Evolutionary conservation across 2,797 vertebrate genomes (phyloP).

Genomic region (Sebastiscus albofasciatus): DNA sequence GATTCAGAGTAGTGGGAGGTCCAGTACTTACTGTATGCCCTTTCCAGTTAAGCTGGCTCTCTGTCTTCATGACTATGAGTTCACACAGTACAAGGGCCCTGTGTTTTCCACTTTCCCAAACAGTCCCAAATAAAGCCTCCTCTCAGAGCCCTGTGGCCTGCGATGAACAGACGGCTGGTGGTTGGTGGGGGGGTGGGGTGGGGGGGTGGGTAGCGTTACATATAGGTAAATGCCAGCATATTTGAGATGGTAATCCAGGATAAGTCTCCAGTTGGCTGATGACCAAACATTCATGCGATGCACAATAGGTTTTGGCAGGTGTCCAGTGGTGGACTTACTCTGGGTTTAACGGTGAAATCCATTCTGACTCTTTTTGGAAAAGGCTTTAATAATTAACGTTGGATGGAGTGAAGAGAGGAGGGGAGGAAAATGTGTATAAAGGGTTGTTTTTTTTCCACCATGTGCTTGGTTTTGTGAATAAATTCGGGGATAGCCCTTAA

Average conservation of each 20-base stretch:
- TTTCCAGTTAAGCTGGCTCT: slow-evolving; percentile 33
- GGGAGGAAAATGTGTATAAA: slow-evolving; percentile 13
- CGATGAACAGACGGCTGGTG: slow-evolving; percentile 24
- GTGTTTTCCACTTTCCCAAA: slow-evolving; percentile 51
- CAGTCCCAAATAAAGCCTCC: slow-evolving; percentile 41
- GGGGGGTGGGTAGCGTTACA: slow-evolving; percentile 27
- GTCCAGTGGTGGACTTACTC: slow-evolving; percentile 48
- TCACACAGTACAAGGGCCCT: slow-evolving; percentile 45
- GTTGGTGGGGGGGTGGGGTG: neutral
- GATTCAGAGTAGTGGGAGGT: slow-evolving; percentile 42
- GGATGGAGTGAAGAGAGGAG: slow-evolving; percentile 8
- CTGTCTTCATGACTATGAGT: slow-evolving; percentile 41
- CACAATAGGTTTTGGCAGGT: slow-evolving; percentile 53
- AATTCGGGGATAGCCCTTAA: slow-evolving; percentile 45
- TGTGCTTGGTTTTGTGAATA: slow-evolving; percentile 39
- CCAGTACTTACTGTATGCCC: slow-evolving; percentile 32
- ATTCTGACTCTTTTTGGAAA: slow-evolving; percentile 39
- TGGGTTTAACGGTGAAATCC: slow-evolving; percentile 55
- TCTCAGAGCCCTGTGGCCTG: neutral
- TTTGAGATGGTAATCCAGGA: slow-evolving; percentile 75
- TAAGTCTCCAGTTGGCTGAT: slow-evolving; percentile 69
- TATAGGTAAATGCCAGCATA: slow-evolving; percentile 68
- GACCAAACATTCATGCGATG: slow-evolving; percentile 68
- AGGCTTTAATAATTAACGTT: slow-evolving; percentile 53
- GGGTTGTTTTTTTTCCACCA: slow-evolving; percentile 44